Evolutionary conservation across 1,140 invertebrate genomes (phyloP).

Genomic region (Antheraea pernyi): DNA sequence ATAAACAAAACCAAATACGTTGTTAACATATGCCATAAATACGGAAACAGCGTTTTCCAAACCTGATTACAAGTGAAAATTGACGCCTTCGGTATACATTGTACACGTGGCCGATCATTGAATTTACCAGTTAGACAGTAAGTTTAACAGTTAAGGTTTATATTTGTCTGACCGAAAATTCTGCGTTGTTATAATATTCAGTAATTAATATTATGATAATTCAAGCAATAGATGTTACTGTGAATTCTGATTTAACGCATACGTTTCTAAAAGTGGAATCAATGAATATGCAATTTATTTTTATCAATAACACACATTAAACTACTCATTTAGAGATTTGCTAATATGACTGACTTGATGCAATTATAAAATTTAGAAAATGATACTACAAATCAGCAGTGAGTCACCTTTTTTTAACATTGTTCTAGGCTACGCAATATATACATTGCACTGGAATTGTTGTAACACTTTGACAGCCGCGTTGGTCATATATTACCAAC

Average conservation of each 20-base stretch:
- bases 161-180: neutral
- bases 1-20: slow-evolving; percentile 1
- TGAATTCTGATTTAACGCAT: neutral
- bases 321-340: neutral
- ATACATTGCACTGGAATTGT: too few relatives aligned
- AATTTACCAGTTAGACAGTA: neutral
- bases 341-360: too few relatives aligned
- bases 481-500: too few relatives aligned
- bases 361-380: too few relatives aligned
- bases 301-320: neutral
- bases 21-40: slow-evolving; percentile 2
- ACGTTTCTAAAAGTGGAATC: neutral
- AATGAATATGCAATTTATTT: neutral
- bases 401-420: too few relatives aligned
- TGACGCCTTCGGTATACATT: neutral
- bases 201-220: neutral
- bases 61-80: slow-evolving; percentile 1
- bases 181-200: neutral
- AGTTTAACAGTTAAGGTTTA: neutral
- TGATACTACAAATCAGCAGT: too few relatives aligned
- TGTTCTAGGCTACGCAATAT: too few relatives aligned
- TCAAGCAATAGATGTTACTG: neutral
- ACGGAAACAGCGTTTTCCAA: neutral
- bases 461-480: too few relatives aligned
- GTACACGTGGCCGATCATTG: neutral